A percentile compares a stretch with the other conserved stretches of the same genome.
Evolutionary conservation across 2,113 vertebrate species (phyloP).

Genomic region (Alexandromys fortis): DNA sequence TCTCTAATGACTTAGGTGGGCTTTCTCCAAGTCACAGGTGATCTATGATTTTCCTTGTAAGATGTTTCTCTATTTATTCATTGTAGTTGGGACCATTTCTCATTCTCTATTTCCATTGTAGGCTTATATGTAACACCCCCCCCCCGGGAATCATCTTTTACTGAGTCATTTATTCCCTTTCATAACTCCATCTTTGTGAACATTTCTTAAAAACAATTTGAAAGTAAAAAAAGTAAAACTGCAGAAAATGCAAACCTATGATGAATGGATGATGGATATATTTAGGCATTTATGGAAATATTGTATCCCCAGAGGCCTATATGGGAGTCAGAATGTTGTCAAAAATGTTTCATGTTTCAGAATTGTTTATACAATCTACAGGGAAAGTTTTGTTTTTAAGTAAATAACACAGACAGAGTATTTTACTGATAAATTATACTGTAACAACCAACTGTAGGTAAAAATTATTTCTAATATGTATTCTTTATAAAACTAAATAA

Average conservation of each 20-base stretch:
- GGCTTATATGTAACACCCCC: background rate
- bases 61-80: background rate
- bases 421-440: background rate
- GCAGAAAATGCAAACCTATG: background rate
- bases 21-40: background rate
- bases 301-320: background rate
- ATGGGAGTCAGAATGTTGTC: background rate
- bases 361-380: background rate
- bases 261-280: background rate
- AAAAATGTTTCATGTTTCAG: background rate
- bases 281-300: background rate
- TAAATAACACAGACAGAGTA: background rate
- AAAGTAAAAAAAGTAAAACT: background rate
- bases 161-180: background rate
- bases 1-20: background rate
- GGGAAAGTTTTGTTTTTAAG: slow-evolving; percentile 4
- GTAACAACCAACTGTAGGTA: background rate
- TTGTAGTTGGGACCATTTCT: background rate
- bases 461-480: slow-evolving; percentile 10
- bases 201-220: background rate
- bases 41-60: background rate
- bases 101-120: background rate
- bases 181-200: background rate
- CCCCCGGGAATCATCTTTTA: background rate
- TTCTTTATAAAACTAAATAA: background rate